Evolutionary conservation across 35 echinoderm and acorn worm genomes (phyloP), one percentile per base, ranked within the genome.

Genomic region (Heliocidaris erythrogramma): DNA sequence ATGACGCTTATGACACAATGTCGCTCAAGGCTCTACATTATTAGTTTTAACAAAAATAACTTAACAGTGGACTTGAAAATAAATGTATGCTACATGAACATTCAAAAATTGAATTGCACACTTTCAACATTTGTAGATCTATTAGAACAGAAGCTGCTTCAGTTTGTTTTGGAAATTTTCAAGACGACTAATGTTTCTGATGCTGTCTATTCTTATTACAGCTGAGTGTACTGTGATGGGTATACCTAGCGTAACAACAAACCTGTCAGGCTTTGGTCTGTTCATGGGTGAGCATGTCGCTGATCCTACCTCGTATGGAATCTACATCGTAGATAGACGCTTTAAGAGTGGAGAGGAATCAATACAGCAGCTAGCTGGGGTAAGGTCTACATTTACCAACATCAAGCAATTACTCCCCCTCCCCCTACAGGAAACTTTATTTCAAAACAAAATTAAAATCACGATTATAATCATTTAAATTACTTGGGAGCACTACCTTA

Each of bases 151-250:
- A 42, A 42, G 35, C 35, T 42, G 35, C 35, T 42, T 42, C 35
- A 42, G 35, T 42, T 42, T 42, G 35, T 3, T 42, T 1, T 42
- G 35, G 35, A 42, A 42, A 42, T 42, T 42, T 42, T 3, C 35
- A 42, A 42, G 35, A 42, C 35, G 35, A 42, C 35, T 42, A 0
- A 42, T 42, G 35, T 42, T 42, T 42, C 35, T 42, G 35, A 42
- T 42, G 35, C 35, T 42, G 1, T 42, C 0, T 42, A 3, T 42
- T 42, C 35, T 42, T 42, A 42, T 95, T n/a, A 18, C 91, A 99
- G 98, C 98, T 59, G 98, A 99, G 95, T 99, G 98, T 53, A 99
- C 98, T 30, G 98, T 99, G 12, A 99, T 99, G 98, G 98, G 98
- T 87, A 97, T 99, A 30, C 98, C 98, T 21, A 99, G 98, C 30